Evolutionary conservation across 2,888 invertebrate genomes (phyloP).

Genomic region (Caenorhabditis zanzibari): DNA sequence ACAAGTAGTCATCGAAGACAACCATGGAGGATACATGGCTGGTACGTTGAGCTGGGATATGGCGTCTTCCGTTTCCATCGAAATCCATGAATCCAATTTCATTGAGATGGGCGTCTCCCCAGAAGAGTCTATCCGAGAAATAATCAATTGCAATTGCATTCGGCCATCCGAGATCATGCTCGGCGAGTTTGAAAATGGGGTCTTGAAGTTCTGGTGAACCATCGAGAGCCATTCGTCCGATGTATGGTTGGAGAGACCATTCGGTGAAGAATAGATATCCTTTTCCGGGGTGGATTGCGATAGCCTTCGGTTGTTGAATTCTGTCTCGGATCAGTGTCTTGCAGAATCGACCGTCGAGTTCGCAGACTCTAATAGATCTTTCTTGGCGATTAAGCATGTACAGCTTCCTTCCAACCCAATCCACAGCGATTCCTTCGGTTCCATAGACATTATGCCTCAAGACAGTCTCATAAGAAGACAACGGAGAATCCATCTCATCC

Average conservation of each 20-base stretch:
- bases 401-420: conserved; percentile 96
- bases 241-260: conserved; percentile 93
- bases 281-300: conserved; percentile 93
- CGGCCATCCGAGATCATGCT: conserved; percentile 97
- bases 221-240: conserved; percentile 97
- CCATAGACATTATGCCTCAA: conserved; percentile 95
- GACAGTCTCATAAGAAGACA: conserved; percentile 88
- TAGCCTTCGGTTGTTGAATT: conserved; percentile 94
- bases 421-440: conserved; percentile 95
- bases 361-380: conserved; percentile 95
- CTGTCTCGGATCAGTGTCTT: conserved; percentile 89
- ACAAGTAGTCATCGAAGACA: conserved; percentile 93
- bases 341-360: conserved; percentile 93
- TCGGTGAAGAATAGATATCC: conserved; percentile 92
- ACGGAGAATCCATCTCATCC: conserved; percentile 78
- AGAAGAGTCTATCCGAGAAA: conserved; percentile 91
- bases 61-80: conserved; percentile 72
- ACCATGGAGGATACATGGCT: conserved; percentile 94
- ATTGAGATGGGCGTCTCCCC: conserved; percentile 98
- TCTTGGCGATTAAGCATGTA: conserved; percentile 98
- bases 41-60: conserved; percentile 79
- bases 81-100: conserved; percentile 89
- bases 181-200: conserved; percentile 87
- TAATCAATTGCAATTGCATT: conserved; percentile 97
- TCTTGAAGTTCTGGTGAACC: conserved; percentile 86